Conservation (phyloP, 2,797 vertebrate genomes). For the Chelmon rostratus region DNA sequence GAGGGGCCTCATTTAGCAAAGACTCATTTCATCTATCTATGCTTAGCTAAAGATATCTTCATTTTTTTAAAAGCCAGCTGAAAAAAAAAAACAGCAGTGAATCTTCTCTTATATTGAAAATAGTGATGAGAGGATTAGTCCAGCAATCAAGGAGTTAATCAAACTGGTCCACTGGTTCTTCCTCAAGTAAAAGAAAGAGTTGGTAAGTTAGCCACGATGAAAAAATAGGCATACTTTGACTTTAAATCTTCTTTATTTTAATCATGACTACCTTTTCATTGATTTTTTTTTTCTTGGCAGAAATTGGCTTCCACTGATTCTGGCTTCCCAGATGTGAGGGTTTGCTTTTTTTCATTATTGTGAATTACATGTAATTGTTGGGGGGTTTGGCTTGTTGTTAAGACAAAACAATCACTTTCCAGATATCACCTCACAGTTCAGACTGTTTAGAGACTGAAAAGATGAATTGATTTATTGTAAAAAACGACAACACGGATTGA, state of each 20-base stretch:
- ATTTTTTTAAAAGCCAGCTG: conserved; percentile 10
- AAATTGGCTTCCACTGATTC: not conserved
- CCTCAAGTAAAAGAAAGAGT: not conserved
- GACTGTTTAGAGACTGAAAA: not conserved
- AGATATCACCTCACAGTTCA: not conserved
- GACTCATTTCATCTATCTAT: conserved; percentile 32
- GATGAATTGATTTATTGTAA: not conserved
- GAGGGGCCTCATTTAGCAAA: conserved; percentile 39
- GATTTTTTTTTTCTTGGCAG: not conserved
- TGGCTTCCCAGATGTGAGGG: not conserved
- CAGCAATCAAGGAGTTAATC: not conserved
- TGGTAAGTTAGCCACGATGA: not conserved
- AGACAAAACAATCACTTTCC: not conserved
- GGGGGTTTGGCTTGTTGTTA: not conserved
- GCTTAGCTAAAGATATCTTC: conserved; percentile 9
- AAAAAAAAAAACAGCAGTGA: not conserved
- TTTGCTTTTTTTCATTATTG: not conserved
- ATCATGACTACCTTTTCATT: not conserved
- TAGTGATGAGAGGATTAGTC: not conserved
- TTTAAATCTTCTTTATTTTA: not conserved
- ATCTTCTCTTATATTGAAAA: not conserved
- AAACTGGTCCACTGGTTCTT: not conserved
- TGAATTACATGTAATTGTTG: not conserved
- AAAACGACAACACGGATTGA: not conserved
- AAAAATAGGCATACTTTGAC: not conserved